Evolutionary conservation across 2,888 invertebrate species (phyloP), one percentile per base, ranked within the genome.

Genomic region (Acrobasis suavella): DNA sequence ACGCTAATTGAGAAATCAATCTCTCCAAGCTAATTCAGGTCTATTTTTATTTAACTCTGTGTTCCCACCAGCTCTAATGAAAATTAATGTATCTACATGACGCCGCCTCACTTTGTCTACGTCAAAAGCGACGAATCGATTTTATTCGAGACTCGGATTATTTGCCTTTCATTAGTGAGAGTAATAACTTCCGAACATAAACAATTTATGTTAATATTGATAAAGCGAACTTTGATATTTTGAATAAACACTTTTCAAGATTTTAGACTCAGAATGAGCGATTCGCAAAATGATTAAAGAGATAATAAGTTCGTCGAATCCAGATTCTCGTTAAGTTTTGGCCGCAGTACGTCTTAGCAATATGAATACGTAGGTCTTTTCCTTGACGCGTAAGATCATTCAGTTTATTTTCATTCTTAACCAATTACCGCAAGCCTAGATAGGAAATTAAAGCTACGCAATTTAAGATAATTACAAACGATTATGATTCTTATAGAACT

Each of bases 141-240:
- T 60, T 60, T 60, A 60, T 60, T 51, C 60, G 51, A 39, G 51
- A 58, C 60, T 50, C 42, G 16, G 60, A 50, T 60, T 60, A 60
- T 60, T 60, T 60, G 39, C 51, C 12, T 60, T 60, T 60, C 52
- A 60, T 60, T 60, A 51, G 16, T 12, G 50, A 42, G 38, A 51
- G 51, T 60, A 60, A 60, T 22, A 60, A 60, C 51, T 60, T 60
- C 60, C 8, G 14, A 60, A 51, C 39, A 51, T 51, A 51, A 60
- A 60, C 37, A 16, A 37, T 38, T 50, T 38, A 16, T 38, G n/a
- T 50, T 50, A 60, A 60, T 60, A 51, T 60, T 60, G 50, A 50
- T 60, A 51, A 50, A 37, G 12, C 14, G 50, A 60, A 38, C 6
- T 59, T 51, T 38, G 58, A 37, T 60, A 51, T 60, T 60, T 37